Evolutionary conservation across 1,140 invertebrate species (phyloP), one percentile per base, ranked within the genome.

Genomic region (Conopomorpha cramerella): DNA sequence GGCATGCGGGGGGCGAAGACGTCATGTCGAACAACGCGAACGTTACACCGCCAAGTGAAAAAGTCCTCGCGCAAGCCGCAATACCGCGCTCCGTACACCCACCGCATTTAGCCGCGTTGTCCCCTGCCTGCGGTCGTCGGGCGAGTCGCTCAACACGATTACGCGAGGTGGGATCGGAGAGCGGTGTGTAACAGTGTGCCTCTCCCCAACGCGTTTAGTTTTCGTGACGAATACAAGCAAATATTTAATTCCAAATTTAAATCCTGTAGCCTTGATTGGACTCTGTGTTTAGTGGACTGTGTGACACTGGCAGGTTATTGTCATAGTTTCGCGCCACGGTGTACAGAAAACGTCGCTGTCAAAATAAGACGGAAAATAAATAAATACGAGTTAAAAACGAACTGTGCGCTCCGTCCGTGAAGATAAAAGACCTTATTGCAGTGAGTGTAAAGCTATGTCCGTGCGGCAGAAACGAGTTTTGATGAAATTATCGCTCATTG

Each of bases 281-380:
- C n/a, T n/a, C n/a, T n/a, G n/a, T n/a, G n/a, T n/a, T n/a, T n/a
- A n/a, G n/a, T n/a, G n/a, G n/a, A n/a, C n/a, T n/a, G n/a, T n/a
- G n/a, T n/a, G n/a, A n/a, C n/a, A n/a, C n/a, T n/a, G n/a, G n/a
- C n/a, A n/a, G n/a, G n/a, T n/a, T n/a, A n/a, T n/a, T n/a, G n/a
- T n/a, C n/a, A n/a, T n/a, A n/a, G n/a, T n/a, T n/a, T n/a, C n/a
- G n/a, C n/a, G n/a, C n/a, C n/a, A n/a, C n/a, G n/a, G n/a, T n/a
- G n/a, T n/a, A n/a, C n/a, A n/a, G n/a, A 46, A 39, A 54, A 53
- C 41, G 32, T 49, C 38, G 46, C 47, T 63, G 63, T 68, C 64
- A 68, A 60, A 68, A 66, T 71, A 71, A 56, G 50, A 51, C 50
- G 54, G 55, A 67, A 68, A 73, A 73, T 70, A 70, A 68, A 68